These are phyloP conservation scores for Poecilobothrus nobilitatus DNA, from an alignment of 2,888 invertebrate genomes.

Conservation along the genomic window DNA sequence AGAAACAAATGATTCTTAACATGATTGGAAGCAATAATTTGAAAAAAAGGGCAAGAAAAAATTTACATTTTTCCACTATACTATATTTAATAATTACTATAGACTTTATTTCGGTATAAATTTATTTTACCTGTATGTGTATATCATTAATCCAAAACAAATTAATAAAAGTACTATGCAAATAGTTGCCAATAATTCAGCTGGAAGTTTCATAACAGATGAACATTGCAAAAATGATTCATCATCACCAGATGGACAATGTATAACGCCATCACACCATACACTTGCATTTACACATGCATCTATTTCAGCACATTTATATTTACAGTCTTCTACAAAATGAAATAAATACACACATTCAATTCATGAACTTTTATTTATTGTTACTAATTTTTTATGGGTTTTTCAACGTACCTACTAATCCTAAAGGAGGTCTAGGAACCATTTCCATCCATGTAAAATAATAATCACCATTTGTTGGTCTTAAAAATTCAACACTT, in stretches of 20 bases:
- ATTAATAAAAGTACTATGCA: conserved; percentile 45
- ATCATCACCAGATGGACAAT: conserved; percentile 74
- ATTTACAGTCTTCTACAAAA: conserved; percentile 58
- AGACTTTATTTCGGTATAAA: not conserved
- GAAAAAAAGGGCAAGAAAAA: too few species aligned
- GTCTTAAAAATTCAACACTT: conserved; percentile 70
- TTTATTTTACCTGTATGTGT: conserved; percentile 47
- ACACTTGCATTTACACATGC: conserved; percentile 71
- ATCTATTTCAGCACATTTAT: conserved; percentile 68
- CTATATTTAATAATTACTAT: too few species aligned
- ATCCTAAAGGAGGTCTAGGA: conserved; percentile 44
- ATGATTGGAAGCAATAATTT: too few species aligned
- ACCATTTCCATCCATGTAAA: conserved; percentile 79
- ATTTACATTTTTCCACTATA: too few species aligned
- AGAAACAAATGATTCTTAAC: too few species aligned
- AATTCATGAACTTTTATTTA: conserved; percentile 12
- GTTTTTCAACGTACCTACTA: conserved; percentile 34
- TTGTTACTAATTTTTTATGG: not conserved
- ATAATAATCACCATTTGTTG: conserved; percentile 64
- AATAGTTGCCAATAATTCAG: conserved; percentile 57
- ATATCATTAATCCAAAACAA: conserved; percentile 45
- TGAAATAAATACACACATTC: not conserved
- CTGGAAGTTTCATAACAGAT: conserved; percentile 65
- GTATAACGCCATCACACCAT: conserved; percentile 71
- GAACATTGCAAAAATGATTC: conserved; percentile 74